Base-by-base conservation (phyloP, 2,113 vertebrate genomes). In the Pedetes capensis region DNA sequence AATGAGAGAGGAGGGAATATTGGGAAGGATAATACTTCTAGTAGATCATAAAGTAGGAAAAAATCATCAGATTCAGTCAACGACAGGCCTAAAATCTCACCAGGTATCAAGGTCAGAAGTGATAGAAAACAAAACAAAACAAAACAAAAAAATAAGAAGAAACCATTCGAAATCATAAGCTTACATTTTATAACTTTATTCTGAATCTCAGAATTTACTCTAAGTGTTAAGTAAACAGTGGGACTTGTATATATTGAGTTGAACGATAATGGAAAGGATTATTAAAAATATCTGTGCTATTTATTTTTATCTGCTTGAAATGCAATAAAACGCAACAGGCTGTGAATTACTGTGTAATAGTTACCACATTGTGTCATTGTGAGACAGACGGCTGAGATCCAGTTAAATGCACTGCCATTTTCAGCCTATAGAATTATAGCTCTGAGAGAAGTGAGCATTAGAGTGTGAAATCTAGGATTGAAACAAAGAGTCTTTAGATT, bases 261-360 rank as follows among this genome's bases (percentile, higher is more conserved):
- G 39, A 94, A 87, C 8, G 55, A 69, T 83, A 95, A 86, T 89
- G 25, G 44, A 74, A 95, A 91, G 5, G 25, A 78, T 93, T 93
- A 95, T 91, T 80, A 64, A 92, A 95, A 84, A 93, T 87, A 78
- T 84, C 66, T 94, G 61, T 49, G 68, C 64, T 79, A 69, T 91
- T 96, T 94, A 81, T 88, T 87, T 95, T 96, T 92, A 90, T 92
- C 63, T 94, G n/a, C 29, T 95, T 92, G 55, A 84, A 86, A 44
- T 90, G 51, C 74, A 92, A 79, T 92, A 92, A 83, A 89, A 89
- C 11, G 16, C 80, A 92, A 78, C 17, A 89, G n/a, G 55, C 55
- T 93, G 14, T 95, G 66, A 94, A 84, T 95, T 72, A 94, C 39
- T 64, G 16, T 87, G 37, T 83, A 89, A 94, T 72, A 87, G 74